phyloP scores from a whole-genome alignment of 2,113 vertebrate genomes.

The Noturus placidus region DNA sequence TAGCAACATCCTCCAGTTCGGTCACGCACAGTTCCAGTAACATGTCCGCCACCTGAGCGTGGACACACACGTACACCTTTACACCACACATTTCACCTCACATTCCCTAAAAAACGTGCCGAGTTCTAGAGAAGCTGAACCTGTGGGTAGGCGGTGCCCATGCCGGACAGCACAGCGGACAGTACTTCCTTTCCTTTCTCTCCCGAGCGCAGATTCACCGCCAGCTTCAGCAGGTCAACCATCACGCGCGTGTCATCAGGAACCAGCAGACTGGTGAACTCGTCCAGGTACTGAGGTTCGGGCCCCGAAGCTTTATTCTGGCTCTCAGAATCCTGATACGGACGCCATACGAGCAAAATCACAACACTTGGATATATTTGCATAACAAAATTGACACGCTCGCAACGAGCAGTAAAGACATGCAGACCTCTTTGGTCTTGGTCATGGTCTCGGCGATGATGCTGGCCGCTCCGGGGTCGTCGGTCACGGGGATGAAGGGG shows the following conservation, averaged over 20 bases:
- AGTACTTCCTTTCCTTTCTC: conserved; percentile 92
- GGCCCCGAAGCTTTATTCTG: conserved; percentile 88
- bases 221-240: conserved; percentile 94
- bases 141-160: conserved; percentile 97
- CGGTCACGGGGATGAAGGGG: conserved; percentile 96
- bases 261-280: conserved; percentile 90
- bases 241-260: conserved; percentile 92
- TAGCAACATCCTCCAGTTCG: conserved; percentile 75
- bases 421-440: conserved; percentile 87
- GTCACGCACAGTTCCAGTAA: conserved; percentile 7
- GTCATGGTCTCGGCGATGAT: conserved; percentile 99
- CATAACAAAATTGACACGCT: neutral
- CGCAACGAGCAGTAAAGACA: neutral
- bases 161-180: conserved; percentile 92
- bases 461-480: conserved; percentile 96
- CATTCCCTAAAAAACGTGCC: no score
- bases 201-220: conserved; percentile 87
- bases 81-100: no score
- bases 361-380: neutral
- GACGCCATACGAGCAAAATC: neutral
- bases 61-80: neutral
- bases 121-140: conserved; percentile 54
- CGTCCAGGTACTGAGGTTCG: conserved; percentile 92
- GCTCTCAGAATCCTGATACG: conserved; percentile 86
- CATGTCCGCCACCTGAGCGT: neutral